Evolutionary conservation across 2,797 vertebrate genomes (phyloP).

Genomic region (Catamblyrhynchus diadema): DNA sequence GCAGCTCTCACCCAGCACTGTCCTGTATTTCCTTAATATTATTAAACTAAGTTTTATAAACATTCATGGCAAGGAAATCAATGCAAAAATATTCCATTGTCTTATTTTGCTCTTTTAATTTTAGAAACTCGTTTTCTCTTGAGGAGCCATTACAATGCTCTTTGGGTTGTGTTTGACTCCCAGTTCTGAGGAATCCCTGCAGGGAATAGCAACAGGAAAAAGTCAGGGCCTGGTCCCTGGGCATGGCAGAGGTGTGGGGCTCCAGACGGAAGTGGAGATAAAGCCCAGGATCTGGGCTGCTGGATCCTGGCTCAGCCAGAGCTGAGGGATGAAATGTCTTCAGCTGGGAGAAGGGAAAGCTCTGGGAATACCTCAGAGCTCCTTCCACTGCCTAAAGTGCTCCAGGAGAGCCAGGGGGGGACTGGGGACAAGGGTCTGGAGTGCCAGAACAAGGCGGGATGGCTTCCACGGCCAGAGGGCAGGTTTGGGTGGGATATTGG

Average conservation of each 20-base stretch:
- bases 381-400: background rate
- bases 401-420: background rate
- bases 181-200: background rate
- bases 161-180: background rate
- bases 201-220: background rate
- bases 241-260: background rate
- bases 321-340: background rate
- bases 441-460: background rate
- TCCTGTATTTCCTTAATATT: background rate
- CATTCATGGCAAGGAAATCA: background rate
- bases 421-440: too few relatives aligned
- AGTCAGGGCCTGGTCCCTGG: background rate
- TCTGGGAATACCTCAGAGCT: background rate
- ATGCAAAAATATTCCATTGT: background rate
- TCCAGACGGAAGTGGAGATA: accelerated
- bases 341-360: background rate
- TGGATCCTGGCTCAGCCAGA: background rate
- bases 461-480: background rate
- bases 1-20: background rate
- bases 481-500: accelerated
- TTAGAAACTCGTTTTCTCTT: background rate
- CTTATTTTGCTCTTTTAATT: background rate
- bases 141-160: background rate
- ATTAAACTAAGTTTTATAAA: background rate
- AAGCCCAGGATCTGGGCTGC: background rate